A percentile compares a stretch with the other conserved stretches of the same genome.
phyloP scores from a whole-genome alignment of 2,797 vertebrate genomes.

The Sitta carolinensis region DNA sequence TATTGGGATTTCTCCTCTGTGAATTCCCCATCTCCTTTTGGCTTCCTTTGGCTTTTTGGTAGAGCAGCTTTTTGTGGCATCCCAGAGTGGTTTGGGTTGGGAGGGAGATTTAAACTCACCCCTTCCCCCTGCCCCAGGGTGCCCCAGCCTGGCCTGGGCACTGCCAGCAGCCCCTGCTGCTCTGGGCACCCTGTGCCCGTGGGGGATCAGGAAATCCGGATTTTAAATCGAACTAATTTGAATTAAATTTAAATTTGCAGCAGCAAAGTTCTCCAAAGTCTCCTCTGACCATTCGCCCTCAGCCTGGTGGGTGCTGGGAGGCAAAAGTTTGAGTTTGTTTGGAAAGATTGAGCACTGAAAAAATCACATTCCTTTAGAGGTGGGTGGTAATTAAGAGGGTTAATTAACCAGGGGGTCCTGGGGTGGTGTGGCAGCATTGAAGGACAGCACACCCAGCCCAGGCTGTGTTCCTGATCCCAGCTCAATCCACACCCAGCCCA shows the following conservation, averaged over 20 bases:
- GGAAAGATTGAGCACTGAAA: neutral
- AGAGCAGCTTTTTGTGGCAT: neutral
- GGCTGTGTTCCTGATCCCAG: neutral
- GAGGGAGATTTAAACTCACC: neutral
- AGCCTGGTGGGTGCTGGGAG: neutral
- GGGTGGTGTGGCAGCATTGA: neutral
- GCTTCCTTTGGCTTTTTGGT: neutral
- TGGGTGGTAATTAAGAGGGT: neutral
- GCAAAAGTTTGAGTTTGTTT: neutral
- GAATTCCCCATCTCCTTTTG: neutral
- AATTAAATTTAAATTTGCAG: neutral
- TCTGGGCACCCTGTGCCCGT: neutral
- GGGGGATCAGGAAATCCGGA: neutral
- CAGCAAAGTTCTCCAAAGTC: neutral
- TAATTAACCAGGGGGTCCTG: neutral
- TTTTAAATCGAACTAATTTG: too few species aligned
- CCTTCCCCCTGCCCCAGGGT: neutral
- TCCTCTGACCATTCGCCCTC: neutral
- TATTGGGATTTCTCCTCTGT: fast-evolving
- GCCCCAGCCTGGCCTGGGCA: neutral
- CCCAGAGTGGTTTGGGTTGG: neutral
- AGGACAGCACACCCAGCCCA: too few species aligned
- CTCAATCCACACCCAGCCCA: neutral
- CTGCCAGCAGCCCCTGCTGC: neutral
- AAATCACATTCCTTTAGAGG: neutral